phyloP scores from a whole-genome alignment of 1,140 invertebrate genomes.

The Pogonognathellus flavescens region DNA sequence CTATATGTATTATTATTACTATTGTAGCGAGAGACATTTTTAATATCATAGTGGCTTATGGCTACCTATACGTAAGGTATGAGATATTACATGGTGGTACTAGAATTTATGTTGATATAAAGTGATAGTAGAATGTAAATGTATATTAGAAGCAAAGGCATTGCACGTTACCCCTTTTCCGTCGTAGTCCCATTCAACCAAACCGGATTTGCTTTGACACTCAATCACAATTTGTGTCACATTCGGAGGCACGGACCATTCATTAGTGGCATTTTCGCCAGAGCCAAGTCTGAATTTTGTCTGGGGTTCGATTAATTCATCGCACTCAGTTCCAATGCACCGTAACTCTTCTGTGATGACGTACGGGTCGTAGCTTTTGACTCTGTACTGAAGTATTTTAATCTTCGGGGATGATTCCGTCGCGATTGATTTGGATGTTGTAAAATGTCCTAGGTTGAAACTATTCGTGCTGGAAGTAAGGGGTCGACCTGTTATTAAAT shows the following conservation, averaged over 20 bases:
- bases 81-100: neutral
- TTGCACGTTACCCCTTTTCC: conserved; percentile 54
- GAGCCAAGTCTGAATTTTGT: conserved; percentile 16
- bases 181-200: conserved; percentile 59
- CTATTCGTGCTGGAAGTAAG: conserved; percentile 20
- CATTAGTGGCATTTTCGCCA: conserved; percentile 50
- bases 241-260: conserved; percentile 59
- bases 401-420: conserved; percentile 52
- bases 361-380: conserved; percentile 39
- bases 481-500: conserved; percentile 26
- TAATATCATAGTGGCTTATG: no score
- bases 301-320: conserved; percentile 50
- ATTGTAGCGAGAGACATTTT: no score
- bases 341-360: conserved; percentile 50
- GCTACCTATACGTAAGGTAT: no score
- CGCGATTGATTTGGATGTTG: neutral
- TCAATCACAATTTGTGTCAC: conserved; percentile 58
- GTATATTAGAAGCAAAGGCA: neutral
- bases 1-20: no score
- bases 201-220: conserved; percentile 58
- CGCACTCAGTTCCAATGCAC: conserved; percentile 42
- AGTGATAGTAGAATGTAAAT: neutral
- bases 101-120: neutral
- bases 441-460: conserved; percentile 4
- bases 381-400: conserved; percentile 38